Evolutionary conservation across 1,140 invertebrate species (phyloP), one percentile per base, ranked within the genome.

Genomic region (Bathynomus jamesi): DNA sequence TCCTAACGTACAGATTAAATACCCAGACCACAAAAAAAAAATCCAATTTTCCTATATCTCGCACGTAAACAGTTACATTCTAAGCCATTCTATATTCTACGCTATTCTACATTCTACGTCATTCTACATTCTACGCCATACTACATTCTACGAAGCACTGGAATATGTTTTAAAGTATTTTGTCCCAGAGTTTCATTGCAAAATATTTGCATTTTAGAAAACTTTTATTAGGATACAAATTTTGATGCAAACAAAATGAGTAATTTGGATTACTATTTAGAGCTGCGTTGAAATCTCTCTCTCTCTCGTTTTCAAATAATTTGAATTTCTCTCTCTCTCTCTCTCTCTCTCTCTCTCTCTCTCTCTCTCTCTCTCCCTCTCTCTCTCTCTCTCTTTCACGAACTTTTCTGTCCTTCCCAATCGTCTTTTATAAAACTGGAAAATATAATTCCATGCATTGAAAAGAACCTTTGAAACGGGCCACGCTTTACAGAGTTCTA

Each of bases 1-100:
- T 53, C 40, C 40, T 53, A 53, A 53, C 40, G 40, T 53, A 53
- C 40, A 53, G 40, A 53, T 53, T 53, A 53, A 53, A 53, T 53
- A 21, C 40, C 40, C 40, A 53, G 21, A 53, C 40, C 40, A 21
- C 40, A 53, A 53, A 17, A 53, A 3, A 2, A 53, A 53, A 53
- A 40, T 17, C 13, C 1, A 53, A 53, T 11, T 53, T 5, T 53
- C 40, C 40, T n/a, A n/a, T n/a, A n/a, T 3, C 21, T 53, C 21
- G 5, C 40, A 53, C 40, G 21, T 53, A 53, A 53, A 53, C 21
- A 53, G 40, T 17, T 53, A 53, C 40, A 53, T n/a, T 17, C 21
- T 53, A 53, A 53, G 40, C 40, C 40, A n/a, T n/a, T n/a, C n/a
- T n/a, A n/a, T n/a, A n/a, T n/a, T n/a, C n/a, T n/a, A n/a, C n/a